phyloP scores from a whole-genome alignment of 2,888 invertebrate genomes.

The Adelphocoris suturalis region DNA sequence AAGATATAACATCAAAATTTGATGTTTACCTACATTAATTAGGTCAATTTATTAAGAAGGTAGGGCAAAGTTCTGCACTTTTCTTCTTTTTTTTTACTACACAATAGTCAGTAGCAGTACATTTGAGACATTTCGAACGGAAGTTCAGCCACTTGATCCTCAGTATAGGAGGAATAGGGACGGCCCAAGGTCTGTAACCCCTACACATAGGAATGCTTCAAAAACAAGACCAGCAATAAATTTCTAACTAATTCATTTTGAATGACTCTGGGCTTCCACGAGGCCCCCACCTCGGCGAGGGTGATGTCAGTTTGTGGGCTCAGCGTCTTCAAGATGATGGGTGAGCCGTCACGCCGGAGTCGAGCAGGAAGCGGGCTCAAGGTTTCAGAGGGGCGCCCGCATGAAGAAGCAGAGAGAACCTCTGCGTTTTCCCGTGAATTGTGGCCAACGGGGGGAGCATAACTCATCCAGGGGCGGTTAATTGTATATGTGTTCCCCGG shows the following conservation, averaged over 20 bases:
- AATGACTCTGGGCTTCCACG: constrained; percentile 11
- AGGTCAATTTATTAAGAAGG: neutral
- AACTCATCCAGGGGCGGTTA: constrained; percentile 50
- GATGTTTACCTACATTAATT: too few relatives aligned
- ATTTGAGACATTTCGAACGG: neutral
- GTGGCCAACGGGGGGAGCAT: constrained; percentile 49
- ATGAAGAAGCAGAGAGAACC: constrained; percentile 45
- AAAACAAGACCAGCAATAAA: constrained; percentile 25
- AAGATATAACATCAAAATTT: too few relatives aligned
- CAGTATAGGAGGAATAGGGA: neutral
- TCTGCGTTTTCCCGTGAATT: constrained; percentile 57
- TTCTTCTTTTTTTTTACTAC: neutral
- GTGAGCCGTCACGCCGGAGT: constrained; percentile 27
- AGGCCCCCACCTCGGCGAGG: neutral
- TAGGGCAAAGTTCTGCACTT: neutral
- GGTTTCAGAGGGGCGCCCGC: constrained; percentile 37
- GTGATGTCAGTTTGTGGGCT: constrained; percentile 45
- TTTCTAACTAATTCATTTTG: constrained; percentile 38
- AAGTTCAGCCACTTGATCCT: neutral
- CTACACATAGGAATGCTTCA: neutral
- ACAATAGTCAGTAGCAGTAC: too few relatives aligned
- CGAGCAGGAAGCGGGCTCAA: neutral
- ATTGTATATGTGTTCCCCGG: constrained; percentile 45
- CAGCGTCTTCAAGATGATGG: constrained; percentile 47
- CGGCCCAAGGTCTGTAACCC: neutral